Percentiles rank a stretch among this genome's conserved stretches.
These are phyloP conservation scores for Caenorhabditis tropicalis DNA, from an alignment of 1,140 invertebrate genomes.

Conservation along the genomic window DNA sequence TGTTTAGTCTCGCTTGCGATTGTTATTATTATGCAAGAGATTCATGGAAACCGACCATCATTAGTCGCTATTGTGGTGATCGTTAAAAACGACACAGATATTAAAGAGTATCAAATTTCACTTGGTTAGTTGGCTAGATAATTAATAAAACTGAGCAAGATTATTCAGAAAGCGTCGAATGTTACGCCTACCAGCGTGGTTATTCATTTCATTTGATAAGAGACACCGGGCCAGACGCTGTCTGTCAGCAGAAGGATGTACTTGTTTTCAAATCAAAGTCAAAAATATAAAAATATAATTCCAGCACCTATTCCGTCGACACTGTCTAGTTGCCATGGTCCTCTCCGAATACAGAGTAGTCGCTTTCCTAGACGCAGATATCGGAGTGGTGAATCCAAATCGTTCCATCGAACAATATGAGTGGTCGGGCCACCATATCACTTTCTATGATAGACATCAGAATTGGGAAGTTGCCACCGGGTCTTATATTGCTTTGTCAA, in stretches of 20 bases:
- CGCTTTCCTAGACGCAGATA: constrained; percentile 57
- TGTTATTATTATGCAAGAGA: too few relatives aligned
- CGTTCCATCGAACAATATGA: constrained; percentile 53
- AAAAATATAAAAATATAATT: constrained; percentile 13
- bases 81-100: not conserved
- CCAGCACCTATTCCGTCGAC: constrained; percentile 49
- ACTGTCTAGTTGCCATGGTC: constrained; percentile 44
- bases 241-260: constrained; percentile 47
- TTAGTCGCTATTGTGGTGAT: not conserved
- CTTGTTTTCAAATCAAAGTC: not conserved
- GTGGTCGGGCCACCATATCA: constrained; percentile 19
- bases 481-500: constrained; percentile 47
- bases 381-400: constrained; percentile 57
- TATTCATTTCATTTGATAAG: constrained; percentile 14
- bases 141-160: not conserved
- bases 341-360: constrained; percentile 11
- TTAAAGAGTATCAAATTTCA: not conserved
- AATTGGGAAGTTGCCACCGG: constrained; percentile 54
- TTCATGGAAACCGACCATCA: too few relatives aligned
- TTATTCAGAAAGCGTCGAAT: constrained; percentile 46
- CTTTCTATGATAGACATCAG: constrained; percentile 55
- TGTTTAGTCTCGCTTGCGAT: too few relatives aligned
- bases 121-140: not conserved
- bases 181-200: constrained; percentile 45
- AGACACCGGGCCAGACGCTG: not conserved